Evolutionary conservation across 1,140 invertebrate genomes (phyloP).

Genomic region (Ceratosolen fusciceps): DNA sequence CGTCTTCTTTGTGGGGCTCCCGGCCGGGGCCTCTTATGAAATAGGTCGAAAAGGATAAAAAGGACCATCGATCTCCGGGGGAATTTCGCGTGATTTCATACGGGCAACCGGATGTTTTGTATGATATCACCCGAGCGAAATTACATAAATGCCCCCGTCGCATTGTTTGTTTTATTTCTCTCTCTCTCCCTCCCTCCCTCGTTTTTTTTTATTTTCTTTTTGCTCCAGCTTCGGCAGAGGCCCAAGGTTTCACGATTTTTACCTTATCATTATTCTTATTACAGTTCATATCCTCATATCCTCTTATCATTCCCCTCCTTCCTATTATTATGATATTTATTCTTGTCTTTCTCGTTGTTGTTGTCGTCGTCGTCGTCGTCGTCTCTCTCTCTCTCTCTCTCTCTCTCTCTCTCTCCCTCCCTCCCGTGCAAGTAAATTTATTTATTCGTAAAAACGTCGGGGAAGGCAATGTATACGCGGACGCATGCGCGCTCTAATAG

Average conservation of each 20-base stretch:
- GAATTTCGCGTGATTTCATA: slow-evolving; percentile 17
- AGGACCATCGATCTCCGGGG: not conserved
- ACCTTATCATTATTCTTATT: no score
- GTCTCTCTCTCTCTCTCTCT: no score
- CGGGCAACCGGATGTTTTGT: slow-evolving; percentile 3
- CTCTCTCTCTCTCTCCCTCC: no score
- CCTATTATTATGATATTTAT: not conserved
- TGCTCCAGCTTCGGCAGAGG: not conserved
- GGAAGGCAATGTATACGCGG: no score
- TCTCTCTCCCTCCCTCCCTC: no score
- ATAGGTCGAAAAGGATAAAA: slow-evolving; percentile 3
- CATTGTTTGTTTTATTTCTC: not conserved
- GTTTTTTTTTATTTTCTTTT: no score
- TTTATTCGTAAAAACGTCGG: no score
- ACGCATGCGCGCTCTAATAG: no score
- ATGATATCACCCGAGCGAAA: not conserved
- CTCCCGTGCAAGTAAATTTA: no score
- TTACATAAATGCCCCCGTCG: slow-evolving; percentile 1
- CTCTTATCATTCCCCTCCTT: not conserved
- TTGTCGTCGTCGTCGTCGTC: no score
- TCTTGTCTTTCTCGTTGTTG: not conserved
- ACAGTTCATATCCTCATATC: no score
- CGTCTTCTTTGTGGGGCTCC: not conserved
- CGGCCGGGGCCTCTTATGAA: slow-evolving; percentile 8
- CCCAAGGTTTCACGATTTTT: not conserved